These are phyloP conservation scores for Leptopilina syphax DNA, from an alignment of 2,888 invertebrate genomes.

Conservation along the genomic window DNA sequence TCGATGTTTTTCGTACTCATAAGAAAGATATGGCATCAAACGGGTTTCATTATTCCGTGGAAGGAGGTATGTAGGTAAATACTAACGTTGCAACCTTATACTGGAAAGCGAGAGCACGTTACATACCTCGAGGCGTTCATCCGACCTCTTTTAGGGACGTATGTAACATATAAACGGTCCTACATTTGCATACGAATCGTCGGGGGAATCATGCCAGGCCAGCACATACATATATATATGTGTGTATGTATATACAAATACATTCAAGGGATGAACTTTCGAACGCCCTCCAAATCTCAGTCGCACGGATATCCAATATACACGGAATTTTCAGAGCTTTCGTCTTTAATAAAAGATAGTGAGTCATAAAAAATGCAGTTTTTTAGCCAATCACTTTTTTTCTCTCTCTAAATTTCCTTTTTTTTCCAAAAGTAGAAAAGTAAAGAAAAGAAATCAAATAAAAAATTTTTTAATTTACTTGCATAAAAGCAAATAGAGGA, in stretches of 20 bases:
- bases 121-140: conserved; percentile 40
- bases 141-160: conserved; percentile 38
- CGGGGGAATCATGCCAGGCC: conserved; percentile 32
- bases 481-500: too few species aligned
- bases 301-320: conserved; percentile 32
- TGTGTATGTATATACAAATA: not conserved
- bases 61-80: conserved; percentile 34
- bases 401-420: too few species aligned
- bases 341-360: conserved; percentile 11
- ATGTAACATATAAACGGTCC: conserved; percentile 36
- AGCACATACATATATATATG: not conserved
- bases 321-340: not conserved
- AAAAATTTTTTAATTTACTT: too few species aligned
- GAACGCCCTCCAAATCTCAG: conserved; percentile 31
- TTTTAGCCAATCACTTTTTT: too few species aligned
- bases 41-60: conserved; percentile 37
- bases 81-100: conserved; percentile 29
- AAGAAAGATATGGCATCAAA: conserved; percentile 21
- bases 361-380: not conserved
- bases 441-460: too few species aligned
- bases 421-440: too few species aligned
- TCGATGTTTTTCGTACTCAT: conserved; percentile 9
- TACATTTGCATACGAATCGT: conserved; percentile 40
- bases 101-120: conserved; percentile 26
- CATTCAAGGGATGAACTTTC: conserved; percentile 35